phyloP scores from a whole-genome alignment of 2,113 vertebrate genomes.

The Onychorhynchus coronatus region DNA sequence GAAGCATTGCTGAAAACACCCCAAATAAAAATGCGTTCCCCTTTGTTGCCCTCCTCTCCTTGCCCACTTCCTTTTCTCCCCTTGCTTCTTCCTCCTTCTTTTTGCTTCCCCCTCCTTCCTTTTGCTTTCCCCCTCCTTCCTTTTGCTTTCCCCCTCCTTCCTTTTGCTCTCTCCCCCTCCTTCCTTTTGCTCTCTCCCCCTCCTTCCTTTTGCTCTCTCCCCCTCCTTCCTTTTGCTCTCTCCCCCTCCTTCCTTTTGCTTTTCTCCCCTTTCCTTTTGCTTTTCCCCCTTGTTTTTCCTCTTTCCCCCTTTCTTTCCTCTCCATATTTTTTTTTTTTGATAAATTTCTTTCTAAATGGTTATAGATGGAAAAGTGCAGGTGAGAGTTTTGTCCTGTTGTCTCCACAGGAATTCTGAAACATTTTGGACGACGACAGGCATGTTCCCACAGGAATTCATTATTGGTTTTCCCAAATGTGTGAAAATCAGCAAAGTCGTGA shows the following conservation, averaged over 20 bases:
- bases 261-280: rapidly evolving
- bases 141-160: neutral
- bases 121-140: neutral
- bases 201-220: neutral
- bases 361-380: neutral
- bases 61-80: rapidly evolving
- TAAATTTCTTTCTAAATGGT: rapidly evolving
- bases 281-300: neutral
- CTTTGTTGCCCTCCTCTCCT: neutral
- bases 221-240: neutral
- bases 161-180: neutral
- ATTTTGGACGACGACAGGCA: constrained; percentile 93
- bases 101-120: neutral
- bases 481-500: constrained; percentile 74
- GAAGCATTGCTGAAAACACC: neutral
- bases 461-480: constrained; percentile 81
- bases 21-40: neutral
- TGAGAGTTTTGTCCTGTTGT: neutral
- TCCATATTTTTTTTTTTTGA: neutral
- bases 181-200: neutral
- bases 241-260: rapidly evolving
- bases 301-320: too few relatives aligned
- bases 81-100: too few relatives aligned
- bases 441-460: constrained; percentile 94
- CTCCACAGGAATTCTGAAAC: constrained; percentile 80